These are phyloP conservation scores for Castor canadensis DNA, from an alignment of 2,113 vertebrate species.

Conservation along the genomic window DNA sequence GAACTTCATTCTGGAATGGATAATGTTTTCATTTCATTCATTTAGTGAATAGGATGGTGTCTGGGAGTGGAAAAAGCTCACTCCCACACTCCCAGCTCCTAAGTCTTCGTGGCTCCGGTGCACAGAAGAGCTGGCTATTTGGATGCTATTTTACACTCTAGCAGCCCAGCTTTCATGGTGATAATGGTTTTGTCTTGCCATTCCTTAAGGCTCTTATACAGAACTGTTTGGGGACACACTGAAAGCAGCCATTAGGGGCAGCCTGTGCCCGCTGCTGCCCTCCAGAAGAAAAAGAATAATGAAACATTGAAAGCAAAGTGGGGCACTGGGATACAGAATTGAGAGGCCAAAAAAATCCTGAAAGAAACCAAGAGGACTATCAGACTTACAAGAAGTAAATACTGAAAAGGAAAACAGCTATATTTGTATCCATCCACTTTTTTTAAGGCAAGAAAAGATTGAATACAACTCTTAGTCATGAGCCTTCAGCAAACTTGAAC, in stretches of 20 bases:
- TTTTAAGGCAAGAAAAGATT: slow-evolving; percentile 30
- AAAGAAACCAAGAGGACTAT: neutral
- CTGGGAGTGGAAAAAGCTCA: neutral
- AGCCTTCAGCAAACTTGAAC: slow-evolving; percentile 15
- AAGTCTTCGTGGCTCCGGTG: neutral
- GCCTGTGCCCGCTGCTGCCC: neutral
- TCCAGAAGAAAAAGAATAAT: neutral
- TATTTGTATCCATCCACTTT: neutral
- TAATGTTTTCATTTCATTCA: slow-evolving; percentile 23
- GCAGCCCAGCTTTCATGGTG: neutral
- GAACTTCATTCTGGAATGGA: slow-evolving; percentile 14
- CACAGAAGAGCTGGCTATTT: neutral
- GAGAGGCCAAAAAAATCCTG: neutral
- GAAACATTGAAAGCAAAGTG: neutral
- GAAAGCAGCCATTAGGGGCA: neutral
- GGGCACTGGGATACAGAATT: neutral
- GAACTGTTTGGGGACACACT: neutral
- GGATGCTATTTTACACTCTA: neutral
- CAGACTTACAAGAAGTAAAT: neutral
- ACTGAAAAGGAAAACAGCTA: neutral
- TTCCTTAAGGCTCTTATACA: neutral
- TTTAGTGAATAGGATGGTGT: neutral
- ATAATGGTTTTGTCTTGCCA: neutral
- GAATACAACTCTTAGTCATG: slow-evolving; percentile 42
- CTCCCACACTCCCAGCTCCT: neutral